Percentiles rank a stretch among this genome's conserved stretches.
Evolutionary conservation across 2,888 invertebrate genomes (phyloP).

Genomic region (Orthonevra nobilis): DNA sequence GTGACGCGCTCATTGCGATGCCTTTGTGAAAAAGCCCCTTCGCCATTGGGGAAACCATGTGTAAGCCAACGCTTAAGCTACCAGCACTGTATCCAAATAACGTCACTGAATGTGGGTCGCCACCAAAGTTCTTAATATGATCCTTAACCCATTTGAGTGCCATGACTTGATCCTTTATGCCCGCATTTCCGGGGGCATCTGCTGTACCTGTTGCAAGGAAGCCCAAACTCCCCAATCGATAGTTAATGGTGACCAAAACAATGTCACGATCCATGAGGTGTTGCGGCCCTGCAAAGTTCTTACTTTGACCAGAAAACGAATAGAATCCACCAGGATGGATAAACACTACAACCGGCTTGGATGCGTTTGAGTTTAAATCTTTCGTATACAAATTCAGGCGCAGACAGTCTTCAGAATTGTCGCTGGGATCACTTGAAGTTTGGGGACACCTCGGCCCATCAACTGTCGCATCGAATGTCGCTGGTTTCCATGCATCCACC

Average conservation of each 20-base stretch:
- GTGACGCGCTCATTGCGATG: constrained; percentile 85
- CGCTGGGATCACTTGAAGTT: constrained; percentile 73
- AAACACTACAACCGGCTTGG: constrained; percentile 83
- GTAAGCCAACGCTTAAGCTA: constrained; percentile 80
- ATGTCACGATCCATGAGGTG: constrained; percentile 84
- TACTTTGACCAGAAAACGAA: constrained; percentile 82
- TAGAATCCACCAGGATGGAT: constrained; percentile 86
- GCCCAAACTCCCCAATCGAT: constrained; percentile 82
- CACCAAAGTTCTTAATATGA: constrained; percentile 85
- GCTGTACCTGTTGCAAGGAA: constrained; percentile 84
- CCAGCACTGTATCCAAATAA: constrained; percentile 83
- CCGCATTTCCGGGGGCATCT: constrained; percentile 85
- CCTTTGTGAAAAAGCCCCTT: constrained; percentile 86
- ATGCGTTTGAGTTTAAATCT: constrained; percentile 63
- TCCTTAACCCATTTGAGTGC: constrained; percentile 85
- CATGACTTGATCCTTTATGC: constrained; percentile 86
- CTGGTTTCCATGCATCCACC: constrained; percentile 80
- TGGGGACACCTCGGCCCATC: constrained; percentile 83
- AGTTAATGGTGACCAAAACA: constrained; percentile 85
- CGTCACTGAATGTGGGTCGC: constrained; percentile 84
- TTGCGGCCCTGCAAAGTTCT: constrained; percentile 80
- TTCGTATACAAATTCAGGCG: constrained; percentile 82
- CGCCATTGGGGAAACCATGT: constrained; percentile 85
- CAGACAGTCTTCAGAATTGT: constrained; percentile 82
- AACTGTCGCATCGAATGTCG: constrained; percentile 81